These are phyloP conservation scores for Toxonevra muliebris DNA, from an alignment of 2,888 invertebrate genomes.

Conservation along the genomic window DNA sequence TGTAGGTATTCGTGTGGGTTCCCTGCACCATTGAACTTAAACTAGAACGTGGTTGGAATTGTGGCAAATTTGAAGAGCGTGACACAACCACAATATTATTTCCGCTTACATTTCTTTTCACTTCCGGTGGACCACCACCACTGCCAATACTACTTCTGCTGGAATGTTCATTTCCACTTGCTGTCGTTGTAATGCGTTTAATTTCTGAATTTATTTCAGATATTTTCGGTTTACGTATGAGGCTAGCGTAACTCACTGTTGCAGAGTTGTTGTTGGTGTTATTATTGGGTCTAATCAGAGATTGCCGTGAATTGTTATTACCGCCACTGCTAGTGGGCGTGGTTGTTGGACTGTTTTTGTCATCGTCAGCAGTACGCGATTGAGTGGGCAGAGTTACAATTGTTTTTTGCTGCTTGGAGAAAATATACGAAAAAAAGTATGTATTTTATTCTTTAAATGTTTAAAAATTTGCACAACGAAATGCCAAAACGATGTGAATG, in stretches of 20 bases:
- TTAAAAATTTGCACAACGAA: too few species aligned
- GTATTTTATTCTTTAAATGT: too few species aligned
- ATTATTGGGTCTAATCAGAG: slow-evolving; percentile 17
- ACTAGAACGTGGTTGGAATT: too few species aligned
- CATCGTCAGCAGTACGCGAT: slow-evolving; percentile 47
- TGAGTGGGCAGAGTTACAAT: slow-evolving; percentile 46
- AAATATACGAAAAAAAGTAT: neutral
- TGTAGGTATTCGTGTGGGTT: too few species aligned
- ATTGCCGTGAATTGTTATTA: slow-evolving; percentile 20
- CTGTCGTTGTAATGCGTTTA: slow-evolving; percentile 43
- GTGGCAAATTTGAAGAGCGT: slow-evolving; percentile 3
- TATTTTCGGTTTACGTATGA: slow-evolving; percentile 51
- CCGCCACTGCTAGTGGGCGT: slow-evolving; percentile 4
- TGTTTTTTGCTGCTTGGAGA: slow-evolving; percentile 38
- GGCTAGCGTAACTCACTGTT: neutral
- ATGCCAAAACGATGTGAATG: too few species aligned
- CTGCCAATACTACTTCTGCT: slow-evolving; percentile 23
- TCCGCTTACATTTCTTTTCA: slow-evolving; percentile 20
- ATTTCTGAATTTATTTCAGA: slow-evolving; percentile 57
- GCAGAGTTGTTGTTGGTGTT: neutral
- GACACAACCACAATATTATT: slow-evolving; percentile 44
- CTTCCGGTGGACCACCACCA: slow-evolving; percentile 36
- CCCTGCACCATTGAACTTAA: too few species aligned
- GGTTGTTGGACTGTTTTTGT: slow-evolving; percentile 25
- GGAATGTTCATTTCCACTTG: slow-evolving; percentile 33